These are phyloP conservation scores for Drosophila antonietae DNA, from an alignment of 2,888 invertebrate genomes.

Conservation along the genomic window DNA sequence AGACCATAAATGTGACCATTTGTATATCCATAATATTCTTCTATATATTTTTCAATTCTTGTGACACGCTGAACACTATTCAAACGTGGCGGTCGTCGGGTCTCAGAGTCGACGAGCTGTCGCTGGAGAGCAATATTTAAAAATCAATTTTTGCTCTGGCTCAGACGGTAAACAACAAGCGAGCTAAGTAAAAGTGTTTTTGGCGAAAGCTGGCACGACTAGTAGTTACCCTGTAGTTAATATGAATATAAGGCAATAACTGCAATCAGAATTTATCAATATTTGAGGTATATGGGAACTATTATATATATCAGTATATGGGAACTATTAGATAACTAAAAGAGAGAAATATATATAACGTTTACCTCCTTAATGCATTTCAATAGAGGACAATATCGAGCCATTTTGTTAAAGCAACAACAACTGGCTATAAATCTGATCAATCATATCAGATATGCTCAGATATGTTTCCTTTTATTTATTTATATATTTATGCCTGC, in stretches of 20 bases:
- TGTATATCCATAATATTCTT: constrained; percentile 14
- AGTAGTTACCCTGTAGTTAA: background rate
- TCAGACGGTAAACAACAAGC: constrained; percentile 28
- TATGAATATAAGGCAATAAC: too few relatives aligned
- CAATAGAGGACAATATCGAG: background rate
- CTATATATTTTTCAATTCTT: constrained; percentile 25
- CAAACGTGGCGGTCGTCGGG: constrained; percentile 17
- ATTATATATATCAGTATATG: too few relatives aligned
- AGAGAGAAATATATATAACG: too few relatives aligned
- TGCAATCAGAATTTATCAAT: too few relatives aligned
- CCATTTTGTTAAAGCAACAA: too few relatives aligned
- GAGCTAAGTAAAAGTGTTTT: background rate
- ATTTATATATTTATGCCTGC: background rate
- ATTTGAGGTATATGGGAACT: too few relatives aligned
- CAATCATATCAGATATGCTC: background rate
- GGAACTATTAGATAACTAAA: too few relatives aligned
- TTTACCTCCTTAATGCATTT: too few relatives aligned
- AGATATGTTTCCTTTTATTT: too few relatives aligned
- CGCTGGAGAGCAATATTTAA: constrained; percentile 40
- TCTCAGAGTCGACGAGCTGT: constrained; percentile 4
- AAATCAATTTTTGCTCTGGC: constrained; percentile 54
- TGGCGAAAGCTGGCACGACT: too few relatives aligned
- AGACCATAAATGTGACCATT: constrained; percentile 38
- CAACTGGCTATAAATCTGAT: background rate
- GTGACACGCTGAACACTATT: constrained; percentile 25